Evolutionary conservation across 2,797 vertebrate genomes (phyloP).

Genomic region (Centropyge bicolor): DNA sequence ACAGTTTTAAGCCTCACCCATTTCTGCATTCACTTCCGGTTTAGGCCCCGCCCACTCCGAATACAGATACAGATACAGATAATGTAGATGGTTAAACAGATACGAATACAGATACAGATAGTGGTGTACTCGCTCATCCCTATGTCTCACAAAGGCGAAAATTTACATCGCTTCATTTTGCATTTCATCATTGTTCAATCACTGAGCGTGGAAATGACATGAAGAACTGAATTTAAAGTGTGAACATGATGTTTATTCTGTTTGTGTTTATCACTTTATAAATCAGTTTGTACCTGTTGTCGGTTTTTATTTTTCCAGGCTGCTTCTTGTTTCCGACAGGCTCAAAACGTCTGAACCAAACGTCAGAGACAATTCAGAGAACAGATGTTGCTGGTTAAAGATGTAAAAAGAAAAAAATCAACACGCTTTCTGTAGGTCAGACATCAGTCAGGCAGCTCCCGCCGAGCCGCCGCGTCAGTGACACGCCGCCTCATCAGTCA

Average conservation of each 20-base stretch:
- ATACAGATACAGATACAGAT: no score
- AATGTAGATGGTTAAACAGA: no score
- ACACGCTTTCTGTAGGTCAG: not conserved
- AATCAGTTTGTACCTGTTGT: not conserved
- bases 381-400: not conserved
- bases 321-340: no score
- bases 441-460: not conserved
- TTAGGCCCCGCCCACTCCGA: no score
- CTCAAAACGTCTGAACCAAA: not conserved
- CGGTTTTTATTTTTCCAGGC: no score
- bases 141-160: no score
- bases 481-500: conserved; percentile 15
- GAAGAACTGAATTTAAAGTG: not conserved
- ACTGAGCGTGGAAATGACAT: not conserved
- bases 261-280: no score
- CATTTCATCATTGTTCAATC: not conserved
- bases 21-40: no score
- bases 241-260: not conserved
- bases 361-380: not conserved
- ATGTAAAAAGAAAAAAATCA: not conserved
- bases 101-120: no score
- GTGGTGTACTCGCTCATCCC: no score
- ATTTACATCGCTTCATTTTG: no score
- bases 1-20: no score
- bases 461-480: not conserved